phyloP scores from a whole-genome alignment of 1,140 invertebrate genomes.

The Euwallacea similis region DNA sequence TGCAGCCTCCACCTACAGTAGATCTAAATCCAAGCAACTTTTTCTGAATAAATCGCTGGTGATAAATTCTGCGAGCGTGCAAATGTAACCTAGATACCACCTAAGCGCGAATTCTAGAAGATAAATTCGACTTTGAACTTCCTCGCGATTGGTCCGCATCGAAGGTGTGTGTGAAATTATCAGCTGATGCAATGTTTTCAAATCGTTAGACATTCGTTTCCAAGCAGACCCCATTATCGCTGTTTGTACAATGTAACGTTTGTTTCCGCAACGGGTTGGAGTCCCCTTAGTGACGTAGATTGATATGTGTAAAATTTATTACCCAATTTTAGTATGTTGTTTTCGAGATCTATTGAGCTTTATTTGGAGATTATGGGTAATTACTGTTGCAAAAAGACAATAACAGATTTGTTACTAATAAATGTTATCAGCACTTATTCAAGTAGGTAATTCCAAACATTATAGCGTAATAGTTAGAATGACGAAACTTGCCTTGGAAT shows the following conservation, averaged over 20 bases:
- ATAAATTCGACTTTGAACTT: conserved; percentile 34
- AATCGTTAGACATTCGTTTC: conserved; percentile 9
- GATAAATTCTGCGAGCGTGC: neutral
- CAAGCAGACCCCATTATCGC: neutral
- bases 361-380: neutral
- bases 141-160: conserved; percentile 27
- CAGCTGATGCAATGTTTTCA: conserved; percentile 22
- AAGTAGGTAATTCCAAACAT: too few relatives aligned
- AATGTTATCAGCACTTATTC: too few relatives aligned
- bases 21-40: neutral
- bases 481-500: too few relatives aligned
- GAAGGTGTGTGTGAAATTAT: conserved; percentile 41
- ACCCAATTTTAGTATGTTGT: neutral
- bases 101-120: too few relatives aligned
- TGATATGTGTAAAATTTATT: neutral
- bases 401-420: too few relatives aligned
- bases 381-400: too few relatives aligned
- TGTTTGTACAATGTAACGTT: neutral
- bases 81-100: too few relatives aligned
- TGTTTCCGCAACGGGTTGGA: neutral
- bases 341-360: neutral
- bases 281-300: neutral
- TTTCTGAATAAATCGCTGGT: neutral
- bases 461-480: too few relatives aligned
- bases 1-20: neutral